Percentiles rank a stretch among this genome's conserved stretches.
phyloP scores from a whole-genome alignment of 2,888 invertebrate genomes.

The Drosophila yooni region DNA sequence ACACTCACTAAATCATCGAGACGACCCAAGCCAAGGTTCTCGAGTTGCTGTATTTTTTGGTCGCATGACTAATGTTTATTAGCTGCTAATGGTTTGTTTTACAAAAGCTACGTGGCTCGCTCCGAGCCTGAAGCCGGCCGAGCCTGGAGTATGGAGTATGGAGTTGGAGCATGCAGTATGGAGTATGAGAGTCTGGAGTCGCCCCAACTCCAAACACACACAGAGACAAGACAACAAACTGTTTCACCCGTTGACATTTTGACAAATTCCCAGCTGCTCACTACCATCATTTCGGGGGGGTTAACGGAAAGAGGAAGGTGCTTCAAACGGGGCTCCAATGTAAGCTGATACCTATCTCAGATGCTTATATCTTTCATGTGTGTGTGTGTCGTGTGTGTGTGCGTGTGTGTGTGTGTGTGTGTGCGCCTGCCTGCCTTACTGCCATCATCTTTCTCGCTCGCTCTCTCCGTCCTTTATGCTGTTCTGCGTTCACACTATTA shows the following conservation, averaged over 20 bases:
- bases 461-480: slow-evolving; percentile 35
- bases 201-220: slow-evolving; percentile 37
- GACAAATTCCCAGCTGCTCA: slow-evolving; percentile 82
- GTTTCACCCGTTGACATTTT: slow-evolving; percentile 83
- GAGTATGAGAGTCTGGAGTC: slow-evolving; percentile 12
- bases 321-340: slow-evolving; percentile 65
- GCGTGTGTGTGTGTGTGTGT: slow-evolving; percentile 8
- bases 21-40: slow-evolving; percentile 27
- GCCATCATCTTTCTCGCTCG: slow-evolving; percentile 13
- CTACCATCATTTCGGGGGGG: slow-evolving; percentile 63
- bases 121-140: slow-evolving; percentile 20
- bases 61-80: slow-evolving; percentile 85
- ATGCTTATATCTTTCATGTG: slow-evolving; percentile 46
- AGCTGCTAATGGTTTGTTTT: slow-evolving; percentile 85
- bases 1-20: slow-evolving; percentile 82
- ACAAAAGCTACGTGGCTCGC: slow-evolving; percentile 81
- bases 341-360: slow-evolving; percentile 78
- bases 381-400: slow-evolving; percentile 4
- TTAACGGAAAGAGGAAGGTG: slow-evolving; percentile 5
- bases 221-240: slow-evolving; percentile 46
- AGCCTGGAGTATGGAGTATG: slow-evolving; percentile 9
- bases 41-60: slow-evolving; percentile 40
- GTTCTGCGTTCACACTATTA: slow-evolving; percentile 81
- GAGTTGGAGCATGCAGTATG: slow-evolving; percentile 6
- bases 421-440: slow-evolving; percentile 39